Base-by-base conservation (phyloP, 2,888 invertebrate genomes). In the Trachelus iudaicus region DNA sequence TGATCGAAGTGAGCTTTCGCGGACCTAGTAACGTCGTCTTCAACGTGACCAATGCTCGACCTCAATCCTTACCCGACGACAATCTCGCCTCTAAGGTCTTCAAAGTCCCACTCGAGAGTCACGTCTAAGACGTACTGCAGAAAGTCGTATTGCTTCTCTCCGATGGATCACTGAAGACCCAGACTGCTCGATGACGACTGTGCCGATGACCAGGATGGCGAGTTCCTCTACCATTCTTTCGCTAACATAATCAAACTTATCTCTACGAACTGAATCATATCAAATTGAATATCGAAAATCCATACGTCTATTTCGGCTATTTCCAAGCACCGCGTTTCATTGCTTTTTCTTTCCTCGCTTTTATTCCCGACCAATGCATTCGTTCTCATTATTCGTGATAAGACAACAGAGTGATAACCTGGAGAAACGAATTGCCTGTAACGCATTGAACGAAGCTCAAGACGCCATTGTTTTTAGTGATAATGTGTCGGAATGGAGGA, bases 91-190 rank as follows among this genome's bases (percentile, higher is more conserved):
- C 92, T 69, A 92, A 92, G 82, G 92, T 93, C 35, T 93, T 93
- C 82, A 93, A 93, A 87, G 92, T 94, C 84, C 94, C 94, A 73
- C 90, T 94, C 31, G 94, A 94, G 90, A 94, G 94, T 88, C 94
- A 94, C 87, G 94, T 94, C 77, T 94, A 90, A 90, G 92, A 78
- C 56, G 2, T 1, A 56, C 9, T 23, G 56, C 73, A 73, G 71
- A 31, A 56, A 12, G 12, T 74, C 69, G 13, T 40, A 31, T 6
- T 6, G 23, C 15, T 23, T 76, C n/a, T 40, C 34, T 15, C 6
- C n/a, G 30, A 68, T 68, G 3, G 30, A 56, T 15, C 1, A 23
- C 40, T 23, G 9, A 40, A 23, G 56, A 23, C 9, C 56, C 9
- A 23, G 23, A 56, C 23, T 56, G 56, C 56, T 56, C 35, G 31